Evolutionary conservation across 2,888 invertebrate genomes (phyloP), one percentile per base, ranked within the genome.

Genomic region (Sericinus montela): DNA sequence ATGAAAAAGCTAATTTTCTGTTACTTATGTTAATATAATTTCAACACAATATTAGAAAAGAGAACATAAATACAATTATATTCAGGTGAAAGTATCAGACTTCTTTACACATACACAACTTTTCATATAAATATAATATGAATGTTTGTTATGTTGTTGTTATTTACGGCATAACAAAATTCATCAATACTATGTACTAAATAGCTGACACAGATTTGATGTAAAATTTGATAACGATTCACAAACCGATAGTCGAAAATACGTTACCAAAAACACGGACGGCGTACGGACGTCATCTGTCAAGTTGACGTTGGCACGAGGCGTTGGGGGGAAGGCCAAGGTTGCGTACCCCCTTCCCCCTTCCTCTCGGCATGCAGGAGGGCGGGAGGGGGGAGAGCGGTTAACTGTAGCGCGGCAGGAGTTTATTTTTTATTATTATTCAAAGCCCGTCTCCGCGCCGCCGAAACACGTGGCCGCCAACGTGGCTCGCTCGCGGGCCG

Each of bases 281-380:
- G 42, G 19, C 10, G 13, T n/a, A n/a, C 19, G 34, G 15, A 35
- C 40, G 13, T 35, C 41, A 19, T 35, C 37, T 41, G 42, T 38
- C 25, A 32, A 25, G 28, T 37, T 45, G 45, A 38, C 39, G 39
- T 38, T 23, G 10, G 13, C 14, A 30, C 13, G 29, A 41, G 28
- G 16, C 19, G 16, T 9, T 11, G 25, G 39, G 46, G 47, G 25
- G 39, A 47, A 47, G 47, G 47, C 47, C 47, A 47, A 47, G 47
- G 47, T 47, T 46, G 46, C 35, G 1, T 35, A 3, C 14, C 9
- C 14, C 39, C 32, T 9, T 30, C 40, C 14, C 29, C 1, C 90
- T 82, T 14, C 84, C 77, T 15, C 63, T 65, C 28, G 6, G 23
- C 6, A 3, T 10, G n/a, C 10, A n/a, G 11, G 15, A 15, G 40